Evolutionary conservation across 35 echinoderm and acorn worm genomes (phyloP).

Genomic region (Apostichopus japonicus): DNA sequence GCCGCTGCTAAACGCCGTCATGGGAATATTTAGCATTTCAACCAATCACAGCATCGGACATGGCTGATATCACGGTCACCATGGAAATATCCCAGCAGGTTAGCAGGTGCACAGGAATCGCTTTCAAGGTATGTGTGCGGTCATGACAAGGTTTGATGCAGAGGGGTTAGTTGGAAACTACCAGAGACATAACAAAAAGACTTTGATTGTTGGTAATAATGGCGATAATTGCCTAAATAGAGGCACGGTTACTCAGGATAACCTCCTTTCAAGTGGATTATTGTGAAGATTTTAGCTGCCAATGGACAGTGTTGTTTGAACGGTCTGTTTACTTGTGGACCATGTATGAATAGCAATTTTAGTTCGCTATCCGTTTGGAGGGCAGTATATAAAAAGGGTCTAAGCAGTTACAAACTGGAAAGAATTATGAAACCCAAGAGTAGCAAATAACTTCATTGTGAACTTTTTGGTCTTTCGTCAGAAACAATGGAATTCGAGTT

Average conservation of each 20-base stretch:
- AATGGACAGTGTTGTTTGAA: neutral
- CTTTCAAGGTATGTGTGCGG: constrained; percentile 26
- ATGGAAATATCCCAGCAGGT: constrained; percentile 37
- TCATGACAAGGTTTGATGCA: neutral
- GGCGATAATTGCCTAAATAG: constrained; percentile 37
- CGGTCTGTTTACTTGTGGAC: neutral
- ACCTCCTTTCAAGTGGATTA: neutral
- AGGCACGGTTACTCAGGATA: constrained; percentile 19
- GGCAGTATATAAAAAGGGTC: neutral
- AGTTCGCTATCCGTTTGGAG: neutral
- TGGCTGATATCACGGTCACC: constrained; percentile 16
- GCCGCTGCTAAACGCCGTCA: neutral
- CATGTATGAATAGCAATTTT: no score
- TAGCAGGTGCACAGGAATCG: constrained; percentile 40
- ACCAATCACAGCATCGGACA: constrained; percentile 27
- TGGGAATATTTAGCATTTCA: constrained; percentile 22
- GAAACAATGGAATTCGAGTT: no score
- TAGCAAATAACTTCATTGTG: no score
- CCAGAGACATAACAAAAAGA: neutral
- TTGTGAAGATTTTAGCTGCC: neutral
- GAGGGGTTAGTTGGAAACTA: constrained; percentile 34
- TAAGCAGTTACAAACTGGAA: no score
- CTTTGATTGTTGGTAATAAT: constrained; percentile 38
- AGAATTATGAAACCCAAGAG: no score
- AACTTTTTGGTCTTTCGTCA: no score